A percentile compares a stretch with the other conserved stretches of the same genome.
Evolutionary conservation across 2,888 invertebrate species (phyloP).

Genomic region (Choreutis nemorana): DNA sequence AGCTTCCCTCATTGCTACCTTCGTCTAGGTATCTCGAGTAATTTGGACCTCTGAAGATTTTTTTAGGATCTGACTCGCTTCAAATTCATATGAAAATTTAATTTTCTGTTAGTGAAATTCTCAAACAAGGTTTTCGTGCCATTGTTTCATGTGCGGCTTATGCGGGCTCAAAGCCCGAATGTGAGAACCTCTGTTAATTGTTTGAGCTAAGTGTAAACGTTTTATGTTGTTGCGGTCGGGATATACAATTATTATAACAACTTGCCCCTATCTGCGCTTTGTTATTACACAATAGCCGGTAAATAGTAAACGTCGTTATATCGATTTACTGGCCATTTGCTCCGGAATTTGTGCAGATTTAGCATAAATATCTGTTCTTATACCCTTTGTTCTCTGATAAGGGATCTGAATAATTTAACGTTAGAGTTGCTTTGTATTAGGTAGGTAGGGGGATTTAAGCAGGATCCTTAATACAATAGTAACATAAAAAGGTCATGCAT

Average conservation of each 20-base stretch:
- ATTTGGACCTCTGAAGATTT: slow-evolving; percentile 44
- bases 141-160: slow-evolving; percentile 51
- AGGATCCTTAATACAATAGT: no score
- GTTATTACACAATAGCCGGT: slow-evolving; percentile 34
- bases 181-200: slow-evolving; percentile 54
- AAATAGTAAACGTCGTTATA: slow-evolving; percentile 12
- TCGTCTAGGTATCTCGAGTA: slow-evolving; percentile 48
- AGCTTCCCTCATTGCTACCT: slow-evolving; percentile 42
- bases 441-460: no score
- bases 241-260: slow-evolving; percentile 53
- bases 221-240: slow-evolving; percentile 29
- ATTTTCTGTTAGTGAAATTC: slow-evolving; percentile 56
- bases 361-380: no score
- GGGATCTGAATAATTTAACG: no score
- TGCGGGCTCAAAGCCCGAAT: slow-evolving; percentile 48
- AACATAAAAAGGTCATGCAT: no score
- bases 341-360: no score
- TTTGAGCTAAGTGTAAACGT: slow-evolving; percentile 52
- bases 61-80: slow-evolving; percentile 44
- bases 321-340: background rate
- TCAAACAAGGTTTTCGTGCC: slow-evolving; percentile 47
- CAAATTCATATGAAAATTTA: slow-evolving; percentile 60
- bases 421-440: no score
- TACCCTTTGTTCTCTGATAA: no score
- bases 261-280: slow-evolving; percentile 40